phyloP scores from a whole-genome alignment of 2,888 invertebrate species.

The Plebejus anna region DNA sequence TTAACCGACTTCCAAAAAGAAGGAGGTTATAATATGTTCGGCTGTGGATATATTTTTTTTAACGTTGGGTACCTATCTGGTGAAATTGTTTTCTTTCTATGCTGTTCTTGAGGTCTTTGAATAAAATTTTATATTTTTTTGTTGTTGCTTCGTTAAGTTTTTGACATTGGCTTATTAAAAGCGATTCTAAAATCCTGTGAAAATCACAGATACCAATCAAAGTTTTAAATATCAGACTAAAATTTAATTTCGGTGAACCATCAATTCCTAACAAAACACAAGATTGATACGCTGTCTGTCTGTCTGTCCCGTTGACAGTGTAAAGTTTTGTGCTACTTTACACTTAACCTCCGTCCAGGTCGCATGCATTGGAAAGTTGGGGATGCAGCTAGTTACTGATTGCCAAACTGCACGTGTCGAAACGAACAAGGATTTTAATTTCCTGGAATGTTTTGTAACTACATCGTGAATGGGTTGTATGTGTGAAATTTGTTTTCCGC shows the following conservation, averaged over 20 bases:
- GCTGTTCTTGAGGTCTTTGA: too few species aligned
- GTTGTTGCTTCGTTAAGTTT: too few species aligned
- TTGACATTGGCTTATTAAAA: too few species aligned
- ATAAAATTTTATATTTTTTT: too few species aligned
- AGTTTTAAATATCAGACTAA: too few species aligned
- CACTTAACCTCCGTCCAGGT: background rate
- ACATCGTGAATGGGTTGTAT: background rate
- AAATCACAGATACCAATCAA: too few species aligned
- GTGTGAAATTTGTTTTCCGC: conserved; percentile 15
- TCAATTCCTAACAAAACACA: background rate
- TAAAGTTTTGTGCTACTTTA: background rate
- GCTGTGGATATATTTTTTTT: too few species aligned
- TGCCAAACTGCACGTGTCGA: conserved; percentile 21
- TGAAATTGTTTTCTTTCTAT: background rate
- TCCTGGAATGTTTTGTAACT: conserved; percentile 21
- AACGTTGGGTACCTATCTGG: background rate
- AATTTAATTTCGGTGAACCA: too few species aligned
- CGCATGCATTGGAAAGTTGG: conserved; percentile 10
- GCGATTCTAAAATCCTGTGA: too few species aligned
- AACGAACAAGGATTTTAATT: conserved; percentile 26
- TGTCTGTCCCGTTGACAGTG: background rate
- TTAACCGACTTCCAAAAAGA: background rate
- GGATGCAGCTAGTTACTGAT: conserved; percentile 5
- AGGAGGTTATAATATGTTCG: too few species aligned
- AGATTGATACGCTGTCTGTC: background rate